A percentile compares a stretch with the other conserved stretches of the same genome.
Evolutionary conservation across 1,140 invertebrate genomes (phyloP).

Genomic region (Anastrepha obliqua): DNA sequence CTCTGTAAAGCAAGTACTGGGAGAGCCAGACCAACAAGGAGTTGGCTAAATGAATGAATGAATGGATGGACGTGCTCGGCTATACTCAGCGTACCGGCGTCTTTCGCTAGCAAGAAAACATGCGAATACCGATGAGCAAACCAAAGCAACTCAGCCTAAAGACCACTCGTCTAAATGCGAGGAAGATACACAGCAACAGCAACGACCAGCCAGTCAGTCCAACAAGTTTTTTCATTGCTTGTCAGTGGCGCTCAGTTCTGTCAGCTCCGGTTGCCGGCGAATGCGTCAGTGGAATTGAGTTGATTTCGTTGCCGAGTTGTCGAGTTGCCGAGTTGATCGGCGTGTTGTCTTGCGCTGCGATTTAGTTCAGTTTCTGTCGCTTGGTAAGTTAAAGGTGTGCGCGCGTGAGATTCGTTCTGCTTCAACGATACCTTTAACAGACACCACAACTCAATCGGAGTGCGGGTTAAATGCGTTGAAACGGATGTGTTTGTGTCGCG

Average conservation of each 20-base stretch:
- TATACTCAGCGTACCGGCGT: background rate
- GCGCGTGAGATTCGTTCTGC: background rate
- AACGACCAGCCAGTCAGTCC: background rate
- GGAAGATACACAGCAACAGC: background rate
- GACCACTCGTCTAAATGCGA: background rate
- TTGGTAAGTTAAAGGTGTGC: background rate
- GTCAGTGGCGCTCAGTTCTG: background rate
- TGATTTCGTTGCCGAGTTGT: background rate
- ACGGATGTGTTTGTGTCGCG: background rate
- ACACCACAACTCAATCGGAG: background rate
- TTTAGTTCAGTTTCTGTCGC: constrained; percentile 21
- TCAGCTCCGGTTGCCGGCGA: background rate
- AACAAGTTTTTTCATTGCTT: constrained; percentile 31
- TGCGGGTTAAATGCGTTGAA: background rate
- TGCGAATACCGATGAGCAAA: too few species aligned
- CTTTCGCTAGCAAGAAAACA: background rate
- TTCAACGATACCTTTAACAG: background rate
- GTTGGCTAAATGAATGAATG: background rate
- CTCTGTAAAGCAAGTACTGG: background rate
- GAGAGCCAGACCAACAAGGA: background rate
- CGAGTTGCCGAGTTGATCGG: background rate
- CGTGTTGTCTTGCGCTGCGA: constrained; percentile 17
- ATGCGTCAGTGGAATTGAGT: constrained; percentile 38
- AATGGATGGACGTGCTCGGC: background rate
- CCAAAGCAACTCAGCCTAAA: too few species aligned